Base-by-base conservation (phyloP, 2,888 invertebrate genomes). In the Spialia ferax region DNA sequence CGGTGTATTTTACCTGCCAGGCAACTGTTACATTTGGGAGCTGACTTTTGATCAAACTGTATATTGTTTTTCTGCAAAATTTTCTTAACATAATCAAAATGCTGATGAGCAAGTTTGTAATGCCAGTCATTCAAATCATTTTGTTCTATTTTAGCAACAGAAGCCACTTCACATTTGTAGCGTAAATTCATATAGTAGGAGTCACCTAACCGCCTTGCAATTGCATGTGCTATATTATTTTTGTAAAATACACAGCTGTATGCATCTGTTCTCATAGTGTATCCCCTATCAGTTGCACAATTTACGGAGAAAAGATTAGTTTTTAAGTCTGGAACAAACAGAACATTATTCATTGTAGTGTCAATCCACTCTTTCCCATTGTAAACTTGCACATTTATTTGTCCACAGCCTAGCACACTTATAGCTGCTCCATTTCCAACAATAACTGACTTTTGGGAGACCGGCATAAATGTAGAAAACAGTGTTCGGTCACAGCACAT, bases 331-430 rank as follows among this genome's bases (percentile, higher is more conserved):
- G 74, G 76, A 32, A 78, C 75, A 42, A 56, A 70, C 6, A 77
- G 23, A 0, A 79, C 77, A 20, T 76, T 74, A 22, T 76, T 71
- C 63, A 75, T 72, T 45, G 70, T 68, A 1, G 77, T 75, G 2
- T 74, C 56, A 15, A 77, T 68, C 74, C 74, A 79, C 62, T 73
- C 71, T 6, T 1, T 59, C n/a, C 76, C 76, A 15, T 76, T 69
- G 4, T 2, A 70, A 0, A 74, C 75, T 52, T 74, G 62, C 5
- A 73, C 38, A 26, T 68, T 71, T 66, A 75, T 23, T 71, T 76
- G 71, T 55, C 76, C 76, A 22, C 23, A 69, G 0, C 74, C 77
- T 0, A 48, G 70, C 56, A 73, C 60, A 60, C 29, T 18, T 18
- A 60, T 72, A 20, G 6, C 11, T 0, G 48, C 22, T 1, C 74